Evolutionary conservation across 2,113 vertebrate genomes (phyloP), one percentile per base, ranked within the genome.

Genomic region (Halcyon senegalensis): DNA sequence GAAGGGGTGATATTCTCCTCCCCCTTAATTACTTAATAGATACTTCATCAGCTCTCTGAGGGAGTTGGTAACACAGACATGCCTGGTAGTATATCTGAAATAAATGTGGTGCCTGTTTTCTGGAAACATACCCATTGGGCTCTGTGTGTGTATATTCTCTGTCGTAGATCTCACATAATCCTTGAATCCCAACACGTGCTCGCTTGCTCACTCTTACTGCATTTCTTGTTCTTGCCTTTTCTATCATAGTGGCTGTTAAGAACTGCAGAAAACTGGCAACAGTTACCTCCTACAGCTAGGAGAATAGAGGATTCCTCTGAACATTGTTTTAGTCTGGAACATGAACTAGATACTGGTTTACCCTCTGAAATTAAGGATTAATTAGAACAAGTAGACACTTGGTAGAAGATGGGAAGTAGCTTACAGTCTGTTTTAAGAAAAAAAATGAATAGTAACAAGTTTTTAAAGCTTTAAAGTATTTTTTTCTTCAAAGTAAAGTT

Each of bases 191-290:
- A 5, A 56, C 70, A 87, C 4, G 7, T 94, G 85, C 73, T 92
- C 69, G 13, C 60, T 90, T 78, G 41, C 64, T 96, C n/a, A 33
- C 68, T 68, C 86, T 87, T 60, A 82, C 67, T 63, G 51, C 60
- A 7, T 90, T 64, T 95, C 87, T 93, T 58, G 4, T 85, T 96
- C 90, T 93, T 93, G 63, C 84, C 85, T 97, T 93, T 94, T 87
- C 74, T 93, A 60, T 91, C 93, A 44, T 69, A 87, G 94, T 48
- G 64, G 25, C 60, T 90, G 28, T 76, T 76, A 86, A 83, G 68
- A 91, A 15, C 85, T 89, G 76, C 87, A 88, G 63, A 76, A 87
- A 81, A 78, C 44, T 94, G 67, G 50, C 56, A 75, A 92, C 46
- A 73, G 43, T 74, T 77, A 60, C 8, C 63, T 62, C 37, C 58